Evolutionary conservation across 2,113 vertebrate genomes (phyloP).

Genomic region (Periophthalmus modestus): DNA sequence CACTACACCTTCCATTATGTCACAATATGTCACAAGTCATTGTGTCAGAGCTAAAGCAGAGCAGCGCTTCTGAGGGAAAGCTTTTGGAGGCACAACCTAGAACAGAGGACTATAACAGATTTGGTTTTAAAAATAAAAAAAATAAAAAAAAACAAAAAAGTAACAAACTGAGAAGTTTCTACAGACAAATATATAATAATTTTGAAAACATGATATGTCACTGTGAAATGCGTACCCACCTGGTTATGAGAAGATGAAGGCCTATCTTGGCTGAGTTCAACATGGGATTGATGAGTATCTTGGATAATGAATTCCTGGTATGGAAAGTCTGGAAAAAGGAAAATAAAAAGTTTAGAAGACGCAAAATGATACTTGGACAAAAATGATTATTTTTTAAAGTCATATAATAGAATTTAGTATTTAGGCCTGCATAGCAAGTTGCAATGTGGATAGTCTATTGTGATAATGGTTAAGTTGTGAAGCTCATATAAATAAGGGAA

Average conservation of each 20-base stretch:
- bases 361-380: background rate
- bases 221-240: constrained; percentile 27
- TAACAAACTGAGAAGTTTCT: background rate
- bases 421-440: background rate
- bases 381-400: background rate
- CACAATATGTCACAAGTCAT: constrained; percentile 9
- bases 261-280: constrained; percentile 1
- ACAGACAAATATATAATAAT: background rate
- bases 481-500: background rate
- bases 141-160: background rate
- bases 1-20: constrained; percentile 3
- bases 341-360: background rate
- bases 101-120: background rate
- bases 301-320: constrained; percentile 7
- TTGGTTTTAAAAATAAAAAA: too few species aligned
- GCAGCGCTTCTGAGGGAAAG: background rate
- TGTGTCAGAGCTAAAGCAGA: constrained; percentile 5
- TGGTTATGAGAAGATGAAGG: constrained; percentile 23
- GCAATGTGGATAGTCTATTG: background rate
- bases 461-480: background rate
- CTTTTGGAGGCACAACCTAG: background rate
- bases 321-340: constrained; percentile 9
- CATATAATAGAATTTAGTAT: background rate
- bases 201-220: background rate
- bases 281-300: constrained; percentile 13